Base-by-base conservation (phyloP, 2,113 vertebrate species). In the Percopsis transmontana region DNA sequence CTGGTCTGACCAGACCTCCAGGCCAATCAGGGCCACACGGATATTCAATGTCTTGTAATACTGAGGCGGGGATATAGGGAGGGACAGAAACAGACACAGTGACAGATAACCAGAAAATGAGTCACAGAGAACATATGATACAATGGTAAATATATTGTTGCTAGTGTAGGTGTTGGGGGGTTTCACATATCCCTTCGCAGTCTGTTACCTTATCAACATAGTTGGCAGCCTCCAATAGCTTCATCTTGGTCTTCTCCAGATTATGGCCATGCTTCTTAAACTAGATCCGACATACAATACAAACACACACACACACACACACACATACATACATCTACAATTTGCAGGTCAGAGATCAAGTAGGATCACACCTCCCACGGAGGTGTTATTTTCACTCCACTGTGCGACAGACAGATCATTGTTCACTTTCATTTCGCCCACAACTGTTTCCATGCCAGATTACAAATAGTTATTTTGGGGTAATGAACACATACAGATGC, bases 11-110 rank as follows among this genome's bases (percentile, higher is more conserved):
- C 97, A 99, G 71, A 99, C 89, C 81, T 99, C 97, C 91, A 99
- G 68, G 33, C 95, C 94, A 58, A 98, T 96, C 20, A 99, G 78
- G 1, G 97, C 96, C 67, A 99, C 95, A 0, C 97, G 94, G 76
- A 99, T 97, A 72, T 90, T 96, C 66, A 98, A 79, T 4, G 93
- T 73, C 77, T 94, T 95, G 87, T 99, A 99, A 88, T 95, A 99
- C 97, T 99, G 86, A 2, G 45, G 13, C 14, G 27, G 0, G 20
- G 48, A 33, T 20, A 23, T 11, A 19, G 21, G 9, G 51, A 7
- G 1, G 1, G 1, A 70, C 33, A 50, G 16, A 76, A 18, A 68
- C 11, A 70, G 38, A 8, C 42, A 21, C 1, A 14, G 18, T 33
- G 33, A 24, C 27, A 5, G 8, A 18, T n/a, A 38, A 14, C 18